Evolutionary conservation across 1,140 invertebrate species (phyloP).

Genomic region (Zeugodacus cucurbitae): DNA sequence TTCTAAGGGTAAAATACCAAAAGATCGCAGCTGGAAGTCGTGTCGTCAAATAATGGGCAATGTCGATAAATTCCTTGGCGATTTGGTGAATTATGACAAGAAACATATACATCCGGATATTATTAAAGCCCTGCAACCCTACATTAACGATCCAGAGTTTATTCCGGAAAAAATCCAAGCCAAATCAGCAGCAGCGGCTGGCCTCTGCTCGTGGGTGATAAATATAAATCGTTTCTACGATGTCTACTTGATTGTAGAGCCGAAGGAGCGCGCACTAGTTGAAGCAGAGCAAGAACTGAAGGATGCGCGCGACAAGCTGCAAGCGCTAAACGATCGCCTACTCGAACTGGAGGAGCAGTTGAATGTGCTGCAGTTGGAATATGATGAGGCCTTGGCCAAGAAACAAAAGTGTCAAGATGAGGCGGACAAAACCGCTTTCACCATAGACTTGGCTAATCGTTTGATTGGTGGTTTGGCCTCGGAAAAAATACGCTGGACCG

Average conservation of each 20-base stretch:
- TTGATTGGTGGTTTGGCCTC: constrained; percentile 92
- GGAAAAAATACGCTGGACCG: constrained; percentile 82
- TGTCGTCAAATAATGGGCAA: constrained; percentile 88
- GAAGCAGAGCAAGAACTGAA: constrained; percentile 86
- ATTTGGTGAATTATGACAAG: constrained; percentile 91
- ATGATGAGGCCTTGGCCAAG: constrained; percentile 84
- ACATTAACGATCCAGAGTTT: constrained; percentile 78
- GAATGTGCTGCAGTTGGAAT: constrained; percentile 79
- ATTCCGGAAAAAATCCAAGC: constrained; percentile 84
- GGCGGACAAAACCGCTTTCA: constrained; percentile 83
- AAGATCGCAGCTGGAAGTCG: constrained; percentile 93
- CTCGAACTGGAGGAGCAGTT: constrained; percentile 85
- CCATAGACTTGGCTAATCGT: constrained; percentile 91
- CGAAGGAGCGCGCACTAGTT: constrained; percentile 81
- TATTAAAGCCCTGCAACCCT: constrained; percentile 77
- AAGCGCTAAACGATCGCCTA: constrained; percentile 69
- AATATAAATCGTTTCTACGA: constrained; percentile 93
- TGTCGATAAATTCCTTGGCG: constrained; percentile 84
- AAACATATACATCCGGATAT: constrained; percentile 92
- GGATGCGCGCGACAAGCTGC: constrained; percentile 82
- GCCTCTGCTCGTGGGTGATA: constrained; percentile 92
- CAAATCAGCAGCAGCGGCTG: constrained; percentile 90
- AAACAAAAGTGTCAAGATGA: constrained; percentile 90
- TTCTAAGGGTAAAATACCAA: constrained; percentile 88
- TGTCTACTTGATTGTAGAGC: constrained; percentile 92